Conservation (phyloP, 2,888 invertebrate genomes). For the Troides helena region DNA sequence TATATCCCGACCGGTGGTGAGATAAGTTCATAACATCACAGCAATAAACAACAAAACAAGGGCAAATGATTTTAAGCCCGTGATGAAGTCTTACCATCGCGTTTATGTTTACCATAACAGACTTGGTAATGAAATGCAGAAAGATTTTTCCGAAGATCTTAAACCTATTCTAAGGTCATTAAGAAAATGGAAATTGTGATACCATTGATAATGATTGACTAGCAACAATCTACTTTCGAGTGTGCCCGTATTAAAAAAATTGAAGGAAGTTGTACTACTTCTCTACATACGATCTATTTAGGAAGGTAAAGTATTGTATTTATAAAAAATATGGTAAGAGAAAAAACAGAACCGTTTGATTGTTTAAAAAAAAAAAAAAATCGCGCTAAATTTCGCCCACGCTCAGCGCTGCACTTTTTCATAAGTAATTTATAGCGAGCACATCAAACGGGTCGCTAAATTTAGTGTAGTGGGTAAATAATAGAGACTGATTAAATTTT, state of each 20-base stretch:
- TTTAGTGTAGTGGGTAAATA: constrained; percentile 8
- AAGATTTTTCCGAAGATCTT: too few species aligned
- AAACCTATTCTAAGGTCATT: too few species aligned
- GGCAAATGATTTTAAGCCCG: background rate
- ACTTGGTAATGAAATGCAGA: too few species aligned
- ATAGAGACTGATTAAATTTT: constrained; percentile 14
- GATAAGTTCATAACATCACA: background rate
- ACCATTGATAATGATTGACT: too few species aligned
- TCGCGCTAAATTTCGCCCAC: constrained; percentile 3
- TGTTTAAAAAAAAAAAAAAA: background rate
- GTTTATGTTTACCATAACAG: background rate
- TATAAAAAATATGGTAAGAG: background rate
- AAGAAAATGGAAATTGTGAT: too few species aligned
- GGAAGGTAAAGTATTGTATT: background rate
- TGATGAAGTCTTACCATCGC: background rate
- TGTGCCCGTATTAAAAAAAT: too few species aligned
- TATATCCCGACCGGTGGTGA: background rate
- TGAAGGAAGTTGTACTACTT: too few species aligned
- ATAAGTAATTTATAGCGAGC: constrained; percentile 18
- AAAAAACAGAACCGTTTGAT: background rate
- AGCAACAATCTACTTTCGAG: too few species aligned
- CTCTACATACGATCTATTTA: too few species aligned
- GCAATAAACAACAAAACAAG: background rate
- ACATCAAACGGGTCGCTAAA: constrained; percentile 14
- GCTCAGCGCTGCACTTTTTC: constrained; percentile 8